Evolutionary conservation across 2,797 vertebrate species (phyloP).

Genomic region (Fistularia commersonii): DNA sequence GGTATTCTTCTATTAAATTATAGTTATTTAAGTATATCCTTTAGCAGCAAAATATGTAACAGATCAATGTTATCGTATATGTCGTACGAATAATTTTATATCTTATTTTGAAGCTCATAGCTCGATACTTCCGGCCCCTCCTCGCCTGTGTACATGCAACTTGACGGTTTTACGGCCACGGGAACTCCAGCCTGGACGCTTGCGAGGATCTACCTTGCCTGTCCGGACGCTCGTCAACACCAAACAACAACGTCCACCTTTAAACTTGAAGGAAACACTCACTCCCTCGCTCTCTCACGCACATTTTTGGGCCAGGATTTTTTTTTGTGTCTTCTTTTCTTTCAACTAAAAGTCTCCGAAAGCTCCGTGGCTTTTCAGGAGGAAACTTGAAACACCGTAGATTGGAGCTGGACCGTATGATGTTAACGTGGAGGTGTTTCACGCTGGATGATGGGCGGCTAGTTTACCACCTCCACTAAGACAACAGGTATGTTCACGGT

Average conservation of each 20-base stretch:
- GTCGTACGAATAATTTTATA: too few relatives aligned
- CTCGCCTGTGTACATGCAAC: too few relatives aligned
- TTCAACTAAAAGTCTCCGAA: too few relatives aligned
- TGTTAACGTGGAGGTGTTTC: slow-evolving; percentile 34
- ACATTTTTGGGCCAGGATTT: neutral
- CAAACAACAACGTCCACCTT: too few relatives aligned
- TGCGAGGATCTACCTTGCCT: neutral
- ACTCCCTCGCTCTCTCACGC: neutral
- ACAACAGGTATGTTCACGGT: slow-evolving; percentile 37
- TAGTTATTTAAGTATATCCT: too few relatives aligned
- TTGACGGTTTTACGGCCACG: too few relatives aligned
- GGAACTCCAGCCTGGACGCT: too few relatives aligned
- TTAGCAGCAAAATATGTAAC: neutral
- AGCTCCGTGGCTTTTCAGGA: too few relatives aligned
- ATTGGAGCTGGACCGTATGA: neutral
- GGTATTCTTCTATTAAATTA: too few relatives aligned
- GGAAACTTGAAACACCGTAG: neutral
- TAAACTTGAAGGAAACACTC: neutral
- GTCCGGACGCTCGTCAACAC: neutral
- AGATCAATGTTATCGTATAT: neutral
- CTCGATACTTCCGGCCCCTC: too few relatives aligned
- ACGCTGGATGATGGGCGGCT: slow-evolving; percentile 24
- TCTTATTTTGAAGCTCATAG: too few relatives aligned
- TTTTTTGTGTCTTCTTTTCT: neutral
- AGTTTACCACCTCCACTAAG: slow-evolving; percentile 11